Evolutionary conservation across 2,888 invertebrate species (phyloP), one percentile per base, ranked within the genome.

Genomic region (Cabera pusaria): DNA sequence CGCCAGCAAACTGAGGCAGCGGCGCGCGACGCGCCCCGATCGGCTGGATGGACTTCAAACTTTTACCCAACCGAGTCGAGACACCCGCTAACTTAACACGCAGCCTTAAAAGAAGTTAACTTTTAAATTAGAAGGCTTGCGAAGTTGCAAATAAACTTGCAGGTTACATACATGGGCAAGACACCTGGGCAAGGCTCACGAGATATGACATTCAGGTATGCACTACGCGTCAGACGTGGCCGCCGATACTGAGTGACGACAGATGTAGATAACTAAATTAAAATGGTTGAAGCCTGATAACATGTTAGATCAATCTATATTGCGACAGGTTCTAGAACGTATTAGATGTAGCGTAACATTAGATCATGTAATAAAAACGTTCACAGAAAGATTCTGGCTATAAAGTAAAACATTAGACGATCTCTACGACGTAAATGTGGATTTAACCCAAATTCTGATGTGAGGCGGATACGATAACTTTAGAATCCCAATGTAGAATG

Each of bases 1-100:
- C 86, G 85, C 82, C 60, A 79, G 80, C 87, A 79, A 78, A 88
- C 87, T 86, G 81, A 76, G 60, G 69, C 56, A 69, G 69, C 66
- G 60, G 55, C 61, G 66, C 64, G 72, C 72, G 67, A 72, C 72
- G 72, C 72, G 65, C 69, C 69, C 75, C 78, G 70, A 69, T 73
- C 71, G 33, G 70, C 70, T 66, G 72, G 62, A 66, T 79, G 82
- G 82, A 80, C 83, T 81, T 80, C 82, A 82, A 82, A 84, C 83
- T 81, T 82, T 81, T 80, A 87, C 73, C 72, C 83, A 64, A 63
- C 81, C 65, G 64, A 79, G 69, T 77, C 66, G 60, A 73, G 74
- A 71, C 56, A 53, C 44, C 58, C 56, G 61, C 53, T 50, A 49
- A 38, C 39, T 40, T 33, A 44, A 52, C 59, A 52, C 52, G 41